These are phyloP conservation scores for Oplegnathus fasciatus DNA, from an alignment of 2,113 vertebrate genomes.

Conservation along the genomic window DNA sequence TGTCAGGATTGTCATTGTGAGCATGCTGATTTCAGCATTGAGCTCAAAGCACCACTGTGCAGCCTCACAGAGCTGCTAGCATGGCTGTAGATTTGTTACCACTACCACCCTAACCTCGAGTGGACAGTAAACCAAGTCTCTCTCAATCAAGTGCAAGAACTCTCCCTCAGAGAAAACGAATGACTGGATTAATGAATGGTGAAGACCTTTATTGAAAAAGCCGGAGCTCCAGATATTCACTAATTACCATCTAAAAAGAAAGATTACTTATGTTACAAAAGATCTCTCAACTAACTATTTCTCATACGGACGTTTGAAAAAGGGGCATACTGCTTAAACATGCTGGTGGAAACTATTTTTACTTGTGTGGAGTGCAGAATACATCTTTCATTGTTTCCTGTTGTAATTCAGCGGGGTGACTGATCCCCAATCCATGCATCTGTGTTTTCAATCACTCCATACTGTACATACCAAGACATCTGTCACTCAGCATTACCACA, in stretches of 20 bases:
- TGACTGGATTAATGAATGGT: too few relatives aligned
- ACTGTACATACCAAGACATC: neutral
- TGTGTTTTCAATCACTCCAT: conserved; percentile 14
- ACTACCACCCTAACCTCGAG: too few relatives aligned
- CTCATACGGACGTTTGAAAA: neutral
- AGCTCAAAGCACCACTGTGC: neutral
- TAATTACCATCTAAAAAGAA: neutral
- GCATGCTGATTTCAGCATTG: neutral
- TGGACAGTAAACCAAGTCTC: too few relatives aligned
- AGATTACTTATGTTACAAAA: neutral
- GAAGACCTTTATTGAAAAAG: too few relatives aligned
- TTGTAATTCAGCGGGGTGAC: neutral
- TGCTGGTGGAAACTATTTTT: neutral
- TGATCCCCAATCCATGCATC: neutral
- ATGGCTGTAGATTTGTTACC: too few relatives aligned
- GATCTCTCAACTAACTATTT: neutral
- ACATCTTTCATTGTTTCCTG: neutral
- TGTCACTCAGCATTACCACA: neutral
- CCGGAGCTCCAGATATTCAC: neutral
- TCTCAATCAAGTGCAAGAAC: neutral
- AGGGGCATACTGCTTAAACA: neutral
- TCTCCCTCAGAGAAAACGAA: too few relatives aligned
- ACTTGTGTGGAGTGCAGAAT: neutral
- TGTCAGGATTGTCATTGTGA: neutral
- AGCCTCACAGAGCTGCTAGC: too few relatives aligned